Evolutionary conservation across 1,140 invertebrate genomes (phyloP).

Genomic region (Ips nitidus): DNA sequence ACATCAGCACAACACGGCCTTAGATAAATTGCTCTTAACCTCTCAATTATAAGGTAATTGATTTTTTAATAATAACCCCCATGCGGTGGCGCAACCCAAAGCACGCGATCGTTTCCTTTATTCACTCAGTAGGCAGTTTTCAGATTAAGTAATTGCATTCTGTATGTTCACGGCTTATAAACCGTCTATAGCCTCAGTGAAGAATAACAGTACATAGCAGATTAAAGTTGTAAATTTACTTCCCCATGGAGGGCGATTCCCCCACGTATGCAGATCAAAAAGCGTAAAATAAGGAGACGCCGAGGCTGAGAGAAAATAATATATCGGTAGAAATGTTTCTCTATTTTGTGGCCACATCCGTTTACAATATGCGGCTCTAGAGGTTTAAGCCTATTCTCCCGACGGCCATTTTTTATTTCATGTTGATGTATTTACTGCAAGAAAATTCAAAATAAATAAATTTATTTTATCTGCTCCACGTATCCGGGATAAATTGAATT

Average conservation of each 20-base stretch:
- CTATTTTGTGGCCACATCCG: slow-evolving; percentile 14
- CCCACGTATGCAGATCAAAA: background rate
- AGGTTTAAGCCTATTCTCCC: slow-evolving; percentile 23
- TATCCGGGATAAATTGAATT: slow-evolving; percentile 23
- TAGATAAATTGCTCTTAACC: slow-evolving; percentile 21
- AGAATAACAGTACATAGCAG: background rate
- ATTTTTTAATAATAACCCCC: slow-evolving; percentile 11
- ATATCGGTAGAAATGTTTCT: slow-evolving; percentile 13
- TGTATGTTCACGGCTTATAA: background rate
- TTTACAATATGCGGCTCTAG: slow-evolving; percentile 15
- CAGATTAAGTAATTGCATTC: background rate
- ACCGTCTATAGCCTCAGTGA: background rate
- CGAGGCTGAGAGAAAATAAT: background rate
- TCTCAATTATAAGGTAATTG: slow-evolving; percentile 12
- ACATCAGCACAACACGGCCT: slow-evolving; percentile 13
- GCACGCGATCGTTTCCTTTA: background rate
- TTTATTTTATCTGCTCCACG: slow-evolving; percentile 19
- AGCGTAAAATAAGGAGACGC: background rate
- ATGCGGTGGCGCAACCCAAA: background rate
- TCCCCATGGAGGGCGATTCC: background rate
- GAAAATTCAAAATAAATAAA: slow-evolving; percentile 32
- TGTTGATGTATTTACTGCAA: slow-evolving; percentile 26
- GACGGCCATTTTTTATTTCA: slow-evolving; percentile 25
- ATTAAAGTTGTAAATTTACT: background rate
- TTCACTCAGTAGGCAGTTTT: background rate